A percentile compares a stretch with the other conserved stretches of the same genome.
These are phyloP conservation scores for Hirtodrosophila trivittata DNA, from an alignment of 2,888 invertebrate species.

Conservation along the genomic window DNA sequence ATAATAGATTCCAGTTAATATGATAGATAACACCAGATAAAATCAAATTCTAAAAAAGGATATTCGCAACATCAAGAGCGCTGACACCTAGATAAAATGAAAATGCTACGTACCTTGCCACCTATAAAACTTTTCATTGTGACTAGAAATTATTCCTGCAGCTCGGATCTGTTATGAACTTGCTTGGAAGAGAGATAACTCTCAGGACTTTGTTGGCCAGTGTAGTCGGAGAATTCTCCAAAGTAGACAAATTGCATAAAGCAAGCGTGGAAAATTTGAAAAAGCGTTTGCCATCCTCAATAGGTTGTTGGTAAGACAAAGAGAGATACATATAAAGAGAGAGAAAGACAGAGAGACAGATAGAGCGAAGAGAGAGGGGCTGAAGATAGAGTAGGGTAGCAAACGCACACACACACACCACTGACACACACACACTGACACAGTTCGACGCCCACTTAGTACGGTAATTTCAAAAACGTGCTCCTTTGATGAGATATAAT, in stretches of 20 bases:
- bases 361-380: not conserved
- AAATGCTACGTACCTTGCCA: too few species aligned
- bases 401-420: conserved; percentile 45
- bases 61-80: too few species aligned
- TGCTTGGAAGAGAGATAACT: too few species aligned
- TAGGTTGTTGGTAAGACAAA: conserved; percentile 24
- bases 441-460: conserved; percentile 83
- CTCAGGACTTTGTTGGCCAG: conserved; percentile 50
- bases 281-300: conserved; percentile 54
- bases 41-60: not conserved
- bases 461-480: conserved; percentile 84
- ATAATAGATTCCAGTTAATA: not conserved
- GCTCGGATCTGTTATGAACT: not conserved
- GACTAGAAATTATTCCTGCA: too few species aligned
- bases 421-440: conserved; percentile 49
- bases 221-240: conserved; percentile 59
- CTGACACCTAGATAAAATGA: too few species aligned
- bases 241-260: conserved; percentile 75
- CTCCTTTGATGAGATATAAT: conserved; percentile 83
- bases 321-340: not conserved
- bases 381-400: conserved; percentile 37
- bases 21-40: too few species aligned
- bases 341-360: not conserved
- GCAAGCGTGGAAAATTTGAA: conserved; percentile 77
- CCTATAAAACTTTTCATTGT: too few species aligned